Conservation (phyloP, 2,797 vertebrate genomes). For the Sardinella longiceps region DNA sequence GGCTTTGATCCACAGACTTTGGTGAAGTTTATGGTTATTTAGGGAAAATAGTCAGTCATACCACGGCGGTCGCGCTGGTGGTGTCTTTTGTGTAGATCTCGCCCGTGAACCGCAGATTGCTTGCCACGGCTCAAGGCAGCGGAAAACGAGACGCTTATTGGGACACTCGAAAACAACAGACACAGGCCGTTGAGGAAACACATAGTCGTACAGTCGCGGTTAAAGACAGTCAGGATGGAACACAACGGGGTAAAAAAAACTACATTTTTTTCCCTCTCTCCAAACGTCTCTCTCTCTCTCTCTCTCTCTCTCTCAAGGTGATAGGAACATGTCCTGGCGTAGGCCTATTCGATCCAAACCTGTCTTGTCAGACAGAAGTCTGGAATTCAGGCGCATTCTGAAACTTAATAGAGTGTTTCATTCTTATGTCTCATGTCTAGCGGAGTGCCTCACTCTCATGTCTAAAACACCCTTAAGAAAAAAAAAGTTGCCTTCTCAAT, state of each 20-base stretch:
- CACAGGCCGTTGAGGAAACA: constrained; percentile 47
- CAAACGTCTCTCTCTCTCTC: not conserved
- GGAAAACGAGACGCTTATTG: constrained; percentile 45
- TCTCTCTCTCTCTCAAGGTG: not conserved
- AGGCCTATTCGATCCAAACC: constrained; percentile 28
- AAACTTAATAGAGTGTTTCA: not conserved
- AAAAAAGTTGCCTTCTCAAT: not conserved
- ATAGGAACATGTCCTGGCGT: constrained; percentile 43
- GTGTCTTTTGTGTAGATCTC: constrained; percentile 53
- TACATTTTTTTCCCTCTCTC: not conserved
- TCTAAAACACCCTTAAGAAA: not conserved
- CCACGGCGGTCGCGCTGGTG: constrained; percentile 44
- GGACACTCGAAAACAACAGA: constrained; percentile 54
- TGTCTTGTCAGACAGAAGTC: constrained; percentile 41
- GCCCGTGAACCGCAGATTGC: constrained; percentile 44
- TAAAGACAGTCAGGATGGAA: not conserved
- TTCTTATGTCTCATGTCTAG: too few relatives aligned
- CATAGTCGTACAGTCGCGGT: not conserved
- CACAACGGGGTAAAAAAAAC: constrained; percentile 27
- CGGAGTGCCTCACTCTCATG: not conserved
- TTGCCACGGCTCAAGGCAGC: constrained; percentile 37
- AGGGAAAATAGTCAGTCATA: constrained; percentile 52
- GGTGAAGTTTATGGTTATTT: constrained; percentile 36
- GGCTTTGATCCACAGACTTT: constrained; percentile 3
- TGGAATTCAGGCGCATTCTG: constrained; percentile 29